Base-by-base conservation (phyloP, 2,113 vertebrate genomes). In the Chroicocephalus ridibundus region DNA sequence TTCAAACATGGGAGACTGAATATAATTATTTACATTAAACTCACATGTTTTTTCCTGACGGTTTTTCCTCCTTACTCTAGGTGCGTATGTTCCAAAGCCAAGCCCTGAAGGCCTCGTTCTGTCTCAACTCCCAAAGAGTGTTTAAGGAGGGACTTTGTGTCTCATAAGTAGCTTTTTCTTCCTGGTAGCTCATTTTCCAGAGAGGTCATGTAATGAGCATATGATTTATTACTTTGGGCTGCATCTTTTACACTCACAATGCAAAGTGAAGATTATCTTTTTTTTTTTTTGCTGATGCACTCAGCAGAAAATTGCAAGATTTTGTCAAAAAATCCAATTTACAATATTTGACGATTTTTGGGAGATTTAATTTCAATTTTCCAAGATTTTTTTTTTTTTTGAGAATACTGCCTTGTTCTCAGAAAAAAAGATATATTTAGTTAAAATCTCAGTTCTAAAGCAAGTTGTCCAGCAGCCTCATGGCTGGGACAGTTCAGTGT, bases 21-120 rank as follows among this genome's bases (percentile, higher is more conserved):
- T 77, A 74, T 83, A 95, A 86, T 82, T 85, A 88, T 90, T 93
- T 94, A 78, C 87, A 81, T 87, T 88, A 96, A 94, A 74, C 54
- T 89, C 62, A 38, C 13, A 21, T 52, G 36, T 38, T 58, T 87
- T 89, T 92, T 79, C 49, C 65, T 90, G 86, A 92, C 1, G 0
- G 4, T 64, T 94, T 96, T 96, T 90, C 46, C 70, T 93, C 38
- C 46, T 66, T 70, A 58, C 31, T 91, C 36, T 58, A 91, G 66
- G 29, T 89, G 40, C 5, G 20, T 87, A 82, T 85, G 93, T 94
- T 93, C 81, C 82, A 86, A 70, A 91, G 91, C 91, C 93, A 97
- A 95, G 75, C 91, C 91, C 91, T 1, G 36, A 80, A 96, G 94
- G 88, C 51, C 29, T 54, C 71, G 31, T 62, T 97, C 89, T 72